These are phyloP conservation scores for Atethmia centrago DNA, from an alignment of 2,888 invertebrate genomes.

Conservation along the genomic window DNA sequence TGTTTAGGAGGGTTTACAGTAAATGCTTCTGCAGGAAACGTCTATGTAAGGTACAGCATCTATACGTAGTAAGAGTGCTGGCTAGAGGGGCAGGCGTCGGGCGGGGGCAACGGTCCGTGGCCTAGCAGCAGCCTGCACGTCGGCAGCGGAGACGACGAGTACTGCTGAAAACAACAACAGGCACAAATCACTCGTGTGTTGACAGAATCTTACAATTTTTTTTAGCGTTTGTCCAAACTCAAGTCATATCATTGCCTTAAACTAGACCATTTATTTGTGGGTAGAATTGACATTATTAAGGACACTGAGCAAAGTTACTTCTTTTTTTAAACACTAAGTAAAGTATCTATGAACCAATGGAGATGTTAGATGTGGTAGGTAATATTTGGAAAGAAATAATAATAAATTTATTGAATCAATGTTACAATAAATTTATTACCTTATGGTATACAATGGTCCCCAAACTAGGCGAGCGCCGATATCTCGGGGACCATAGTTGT, in stretches of 20 bases:
- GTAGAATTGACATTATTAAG: neutral
- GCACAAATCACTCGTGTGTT: neutral
- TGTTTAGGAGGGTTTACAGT: neutral
- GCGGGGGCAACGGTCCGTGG: constrained; percentile 57
- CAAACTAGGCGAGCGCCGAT: too few relatives aligned
- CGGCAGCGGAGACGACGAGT: constrained; percentile 74
- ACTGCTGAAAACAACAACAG: constrained; percentile 70
- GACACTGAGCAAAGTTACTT: too few relatives aligned
- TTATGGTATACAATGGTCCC: too few relatives aligned
- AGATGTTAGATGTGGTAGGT: too few relatives aligned
- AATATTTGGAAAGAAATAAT: too few relatives aligned
- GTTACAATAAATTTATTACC: too few relatives aligned
- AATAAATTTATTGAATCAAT: too few relatives aligned
- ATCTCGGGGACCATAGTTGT: too few relatives aligned
- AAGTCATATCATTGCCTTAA: neutral
- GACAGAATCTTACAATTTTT: neutral
- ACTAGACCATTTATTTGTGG: neutral
- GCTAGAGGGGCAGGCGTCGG: constrained; percentile 67
- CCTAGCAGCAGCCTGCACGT: constrained; percentile 76
- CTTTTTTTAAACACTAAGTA: too few relatives aligned
- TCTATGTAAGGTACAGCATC: neutral
- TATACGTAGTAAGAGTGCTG: constrained; percentile 78
- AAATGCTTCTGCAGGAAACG: neutral
- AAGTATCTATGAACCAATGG: too few relatives aligned
- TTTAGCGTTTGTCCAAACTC: neutral